Evolutionary conservation across 2,797 vertebrate genomes (phyloP), one percentile per base, ranked within the genome.

Genomic region (Sylvia borin): DNA sequence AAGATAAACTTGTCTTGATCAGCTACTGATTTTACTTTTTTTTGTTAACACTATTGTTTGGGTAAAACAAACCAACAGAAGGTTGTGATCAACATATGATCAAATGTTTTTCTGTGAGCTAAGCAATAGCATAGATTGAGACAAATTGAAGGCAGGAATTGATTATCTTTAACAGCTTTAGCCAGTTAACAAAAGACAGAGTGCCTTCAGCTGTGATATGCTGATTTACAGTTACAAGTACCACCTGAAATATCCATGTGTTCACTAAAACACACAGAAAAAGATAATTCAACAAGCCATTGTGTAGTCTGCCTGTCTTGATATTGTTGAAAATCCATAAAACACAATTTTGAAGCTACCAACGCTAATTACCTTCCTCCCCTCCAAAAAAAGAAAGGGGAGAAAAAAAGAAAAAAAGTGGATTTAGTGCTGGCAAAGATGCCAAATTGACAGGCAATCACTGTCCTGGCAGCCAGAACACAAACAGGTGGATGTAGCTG

Each of bases 21-120:
- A 94, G 83, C 66, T 95, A 89, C 81, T 96, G 95, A 96, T 96
- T 97, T 97, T 94, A 86, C 92, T 97, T 94, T 74, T 96, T 96
- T 88, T 88, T 92, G 57, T 89, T 93, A 95, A 75, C 67, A 64
- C 47, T 94, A n/a, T 42, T 96, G 76, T 92, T 85, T 50, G 47
- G 81, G 76, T 92, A 96, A 95, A 92, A 95, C 66, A 92, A 95
- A 96, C 71, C 64, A 94, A 94, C 3, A 57, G 62, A 73, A 61
- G 53, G 55, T 7, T 43, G 36, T 36, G 36, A 36, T 73, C 27
- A 92, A 91, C 62, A 80, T 48, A 70, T 45, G 61, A 96, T 92
- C 87, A 94, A 95, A 67, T 77, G 55, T 90, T 97, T 95, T 93
- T 93, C 66, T 92, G 85, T 85, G 78, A 95, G 36, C 42, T 90